Percentiles rank a stretch among this genome's conserved stretches.
Conservation (phyloP, 2,888 invertebrate genomes). For the Leucophora obtusa region DNA sequence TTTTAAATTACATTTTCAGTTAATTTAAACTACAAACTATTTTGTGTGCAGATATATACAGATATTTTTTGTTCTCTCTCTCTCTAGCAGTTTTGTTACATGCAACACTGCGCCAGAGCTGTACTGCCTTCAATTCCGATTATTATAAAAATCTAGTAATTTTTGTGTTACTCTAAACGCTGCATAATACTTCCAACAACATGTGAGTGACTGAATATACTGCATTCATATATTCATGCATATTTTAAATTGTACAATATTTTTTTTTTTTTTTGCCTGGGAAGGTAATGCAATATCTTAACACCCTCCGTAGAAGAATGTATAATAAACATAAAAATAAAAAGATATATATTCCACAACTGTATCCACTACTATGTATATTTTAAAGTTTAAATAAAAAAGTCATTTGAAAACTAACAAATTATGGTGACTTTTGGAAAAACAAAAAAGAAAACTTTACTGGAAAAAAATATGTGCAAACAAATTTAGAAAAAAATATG, state of each 20-base stretch:
- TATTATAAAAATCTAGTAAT: not conserved
- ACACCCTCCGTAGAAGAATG: slow-evolving; percentile 59
- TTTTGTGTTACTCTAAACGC: not conserved
- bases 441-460: not conserved
- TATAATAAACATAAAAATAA: not conserved
- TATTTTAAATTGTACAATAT: not conserved
- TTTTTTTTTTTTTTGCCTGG: not conserved
- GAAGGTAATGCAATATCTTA: slow-evolving; percentile 62
- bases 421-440: not conserved
- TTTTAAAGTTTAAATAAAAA: not conserved
- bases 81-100: not conserved
- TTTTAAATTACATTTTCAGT: too few relatives aligned
- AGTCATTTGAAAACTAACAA: not conserved
- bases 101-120: too few relatives aligned
- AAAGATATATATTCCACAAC: not conserved
- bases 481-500: not conserved
- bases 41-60: too few relatives aligned
- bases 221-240: not conserved
- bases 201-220: not conserved
- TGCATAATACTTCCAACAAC: not conserved
- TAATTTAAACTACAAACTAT: too few relatives aligned
- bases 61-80: too few relatives aligned
- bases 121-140: not conserved
- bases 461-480: not conserved
- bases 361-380: not conserved